Conservation (phyloP, 2,888 invertebrate genomes). For the Melanostoma scalare region DNA sequence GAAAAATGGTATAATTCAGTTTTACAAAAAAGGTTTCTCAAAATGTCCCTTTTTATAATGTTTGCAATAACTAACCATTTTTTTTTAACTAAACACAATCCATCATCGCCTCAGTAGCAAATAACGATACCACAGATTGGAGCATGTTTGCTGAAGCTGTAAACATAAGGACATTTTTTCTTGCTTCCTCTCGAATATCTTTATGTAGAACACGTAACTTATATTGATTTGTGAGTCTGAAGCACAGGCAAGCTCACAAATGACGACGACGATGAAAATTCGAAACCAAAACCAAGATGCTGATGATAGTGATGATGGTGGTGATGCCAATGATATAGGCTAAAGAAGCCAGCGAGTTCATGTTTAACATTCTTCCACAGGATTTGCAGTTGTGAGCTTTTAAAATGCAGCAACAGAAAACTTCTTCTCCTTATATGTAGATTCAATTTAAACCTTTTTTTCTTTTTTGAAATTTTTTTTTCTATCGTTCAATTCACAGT, state of each 20-base stretch:
- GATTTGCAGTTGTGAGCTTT: constrained; percentile 51
- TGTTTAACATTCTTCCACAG: constrained; percentile 56
- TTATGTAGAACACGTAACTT: too few relatives aligned
- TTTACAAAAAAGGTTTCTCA: too few relatives aligned
- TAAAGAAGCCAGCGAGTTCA: constrained; percentile 45
- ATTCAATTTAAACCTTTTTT: constrained; percentile 43
- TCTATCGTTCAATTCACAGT: constrained; percentile 3
- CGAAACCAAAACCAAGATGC: constrained; percentile 7
- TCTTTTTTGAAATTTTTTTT: not conserved
- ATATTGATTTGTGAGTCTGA: too few relatives aligned
- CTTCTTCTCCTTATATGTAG: constrained; percentile 28
- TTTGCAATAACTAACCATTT: too few relatives aligned
- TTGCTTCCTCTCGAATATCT: too few relatives aligned
- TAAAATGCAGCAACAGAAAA: constrained; percentile 39
- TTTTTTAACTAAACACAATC: too few relatives aligned
- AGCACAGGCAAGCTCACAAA: not conserved
- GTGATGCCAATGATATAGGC: constrained; percentile 34
- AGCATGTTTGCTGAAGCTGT: too few relatives aligned
- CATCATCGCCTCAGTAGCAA: too few relatives aligned
- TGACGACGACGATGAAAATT: constrained; percentile 16
- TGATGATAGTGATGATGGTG: constrained; percentile 6
- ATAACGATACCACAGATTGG: too few relatives aligned
- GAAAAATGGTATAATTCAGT: too few relatives aligned
- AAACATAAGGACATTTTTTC: too few relatives aligned
- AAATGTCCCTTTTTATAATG: too few relatives aligned